phyloP scores from a whole-genome alignment of 2,888 invertebrate genomes.

The Exephanes ischioxanthus region DNA sequence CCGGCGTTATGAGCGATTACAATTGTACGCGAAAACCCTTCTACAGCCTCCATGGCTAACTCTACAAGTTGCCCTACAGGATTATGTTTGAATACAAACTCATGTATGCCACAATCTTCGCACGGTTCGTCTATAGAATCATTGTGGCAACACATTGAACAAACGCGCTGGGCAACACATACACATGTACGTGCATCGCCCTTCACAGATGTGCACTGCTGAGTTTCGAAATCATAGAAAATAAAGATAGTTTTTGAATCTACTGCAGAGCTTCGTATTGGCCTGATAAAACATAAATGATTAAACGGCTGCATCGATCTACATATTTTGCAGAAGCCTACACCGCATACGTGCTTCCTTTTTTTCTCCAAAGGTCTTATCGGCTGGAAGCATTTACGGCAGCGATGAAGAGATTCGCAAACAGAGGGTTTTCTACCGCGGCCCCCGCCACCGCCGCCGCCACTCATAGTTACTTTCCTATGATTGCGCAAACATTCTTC shows the following conservation, averaged over 20 bases:
- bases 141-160: too few relatives aligned
- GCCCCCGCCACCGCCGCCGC: too few relatives aligned
- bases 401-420: constrained; percentile 25
- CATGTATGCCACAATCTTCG: too few relatives aligned
- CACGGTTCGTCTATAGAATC: too few relatives aligned
- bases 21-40: constrained; percentile 30
- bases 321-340: constrained; percentile 26
- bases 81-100: neutral
- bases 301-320: neutral
- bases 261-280: neutral
- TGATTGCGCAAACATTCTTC: constrained; percentile 13
- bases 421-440: neutral
- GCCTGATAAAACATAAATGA: neutral
- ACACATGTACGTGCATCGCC: too few relatives aligned
- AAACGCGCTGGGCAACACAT: too few relatives aligned
- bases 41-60: constrained; percentile 19
- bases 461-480: neutral
- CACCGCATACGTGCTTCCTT: constrained; percentile 6
- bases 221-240: constrained; percentile 63
- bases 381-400: neutral
- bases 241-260: constrained; percentile 40
- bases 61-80: constrained; percentile 55
- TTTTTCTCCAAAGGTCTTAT: constrained; percentile 19
- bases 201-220: constrained; percentile 37
- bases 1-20: constrained; percentile 54